These are phyloP conservation scores for Notiomystis cincta DNA, from an alignment of 2,113 vertebrate species.

Conservation along the genomic window DNA sequence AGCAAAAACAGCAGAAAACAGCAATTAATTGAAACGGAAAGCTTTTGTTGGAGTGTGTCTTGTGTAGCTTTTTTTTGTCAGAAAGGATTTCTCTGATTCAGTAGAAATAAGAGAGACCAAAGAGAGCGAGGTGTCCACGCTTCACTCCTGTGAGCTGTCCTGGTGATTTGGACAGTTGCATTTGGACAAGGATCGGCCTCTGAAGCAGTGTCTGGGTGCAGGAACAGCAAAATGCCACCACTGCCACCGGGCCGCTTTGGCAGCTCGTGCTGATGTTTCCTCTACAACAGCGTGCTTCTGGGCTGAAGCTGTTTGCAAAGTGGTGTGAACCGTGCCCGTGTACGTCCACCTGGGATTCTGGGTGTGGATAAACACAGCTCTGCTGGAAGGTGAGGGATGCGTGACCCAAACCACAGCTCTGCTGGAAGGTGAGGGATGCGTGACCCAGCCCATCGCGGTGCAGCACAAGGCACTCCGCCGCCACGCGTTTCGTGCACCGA, in stretches of 20 bases:
- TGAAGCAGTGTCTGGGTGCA: rapidly evolving
- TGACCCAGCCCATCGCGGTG: rapidly evolving
- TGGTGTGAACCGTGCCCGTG: rapidly evolving
- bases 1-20: neutral
- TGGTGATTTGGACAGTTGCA: neutral
- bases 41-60: neutral
- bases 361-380: rapidly evolving
- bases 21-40: neutral
- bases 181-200: rapidly evolving
- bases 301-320: neutral
- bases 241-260: rapidly evolving
- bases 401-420: rapidly evolving
- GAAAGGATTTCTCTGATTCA: neutral
- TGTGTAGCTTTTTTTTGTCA: neutral
- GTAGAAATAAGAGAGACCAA: neutral
- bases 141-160: neutral
- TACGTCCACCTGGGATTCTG: rapidly evolving
- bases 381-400: rapidly evolving
- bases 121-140: rapidly evolving
- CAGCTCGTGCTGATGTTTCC: rapidly evolving
- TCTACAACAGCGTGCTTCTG: rapidly evolving
- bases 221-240: neutral
- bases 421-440: rapidly evolving
- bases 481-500: rapidly evolving
- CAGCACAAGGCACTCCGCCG: rapidly evolving